Evolutionary conservation across 1,140 invertebrate genomes (phyloP).

Genomic region (Schlechtendalia chinensis): DNA sequence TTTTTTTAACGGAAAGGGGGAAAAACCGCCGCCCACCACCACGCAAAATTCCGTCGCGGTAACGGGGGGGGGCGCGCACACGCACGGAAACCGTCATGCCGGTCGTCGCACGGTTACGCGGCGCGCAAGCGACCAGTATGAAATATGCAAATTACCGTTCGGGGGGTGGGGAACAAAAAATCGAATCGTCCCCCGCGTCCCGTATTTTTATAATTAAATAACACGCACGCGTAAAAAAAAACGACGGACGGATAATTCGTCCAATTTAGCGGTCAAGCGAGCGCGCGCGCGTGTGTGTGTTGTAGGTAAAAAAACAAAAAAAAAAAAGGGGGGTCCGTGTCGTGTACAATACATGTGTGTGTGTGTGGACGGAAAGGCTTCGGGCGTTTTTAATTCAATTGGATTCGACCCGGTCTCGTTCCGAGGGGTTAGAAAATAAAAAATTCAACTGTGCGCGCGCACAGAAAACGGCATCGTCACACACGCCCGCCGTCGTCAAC

Average conservation of each 20-base stretch:
- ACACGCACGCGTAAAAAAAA: conserved; percentile 4
- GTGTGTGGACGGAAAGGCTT: conserved; percentile 6
- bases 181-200: background rate
- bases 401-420: conserved; percentile 24
- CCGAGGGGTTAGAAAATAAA: conserved; percentile 9
- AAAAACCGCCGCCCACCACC: background rate
- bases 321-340: conserved; percentile 30
- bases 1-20: too few species aligned
- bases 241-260: conserved; percentile 35
- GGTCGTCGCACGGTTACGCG: too few species aligned
- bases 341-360: background rate
- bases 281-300: background rate
- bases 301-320: conserved; percentile 34
- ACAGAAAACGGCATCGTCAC: background rate
- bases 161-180: too few species aligned
- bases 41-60: too few species aligned
- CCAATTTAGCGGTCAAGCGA: conserved; percentile 32
- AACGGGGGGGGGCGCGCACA: too few species aligned
- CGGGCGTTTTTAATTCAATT: conserved; percentile 40
- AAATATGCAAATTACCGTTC: conserved; percentile 16
- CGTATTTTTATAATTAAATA: conserved; percentile 40
- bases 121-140: background rate
- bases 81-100: too few species aligned
- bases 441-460: background rate
- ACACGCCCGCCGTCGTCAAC: conserved; percentile 20